Percentiles rank a stretch among this genome's conserved stretches.
Evolutionary conservation across 2,797 vertebrate genomes (phyloP).

Genomic region (Carduelis carduelis): DNA sequence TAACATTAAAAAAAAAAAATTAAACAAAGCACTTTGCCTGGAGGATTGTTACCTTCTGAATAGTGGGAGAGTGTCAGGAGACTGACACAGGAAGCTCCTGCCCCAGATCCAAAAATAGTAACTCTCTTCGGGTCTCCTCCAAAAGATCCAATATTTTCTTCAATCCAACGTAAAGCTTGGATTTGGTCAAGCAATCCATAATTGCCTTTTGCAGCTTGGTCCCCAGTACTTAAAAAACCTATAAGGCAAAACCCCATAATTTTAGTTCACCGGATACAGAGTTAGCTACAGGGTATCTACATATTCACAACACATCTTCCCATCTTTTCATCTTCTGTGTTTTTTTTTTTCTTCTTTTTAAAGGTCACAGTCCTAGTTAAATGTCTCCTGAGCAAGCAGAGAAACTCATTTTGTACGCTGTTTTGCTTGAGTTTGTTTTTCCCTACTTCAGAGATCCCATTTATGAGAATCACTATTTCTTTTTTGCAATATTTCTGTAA

Average conservation of each 20-base stretch:
- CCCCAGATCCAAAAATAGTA: constrained; percentile 95
- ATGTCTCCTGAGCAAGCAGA: not conserved
- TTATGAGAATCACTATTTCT: not conserved
- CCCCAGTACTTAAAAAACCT: constrained; percentile 97
- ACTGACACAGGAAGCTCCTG: constrained; percentile 94
- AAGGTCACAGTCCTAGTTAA: constrained; percentile 3
- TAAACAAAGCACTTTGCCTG: not conserved
- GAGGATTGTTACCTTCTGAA: constrained; percentile 85
- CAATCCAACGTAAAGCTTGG: constrained; percentile 95
- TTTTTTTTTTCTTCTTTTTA: not conserved
- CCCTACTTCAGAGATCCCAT: not conserved
- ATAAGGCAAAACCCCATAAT: not conserved
- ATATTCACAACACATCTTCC: not conserved
- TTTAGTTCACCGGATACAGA: constrained; percentile 23
- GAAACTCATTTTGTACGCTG: not conserved
- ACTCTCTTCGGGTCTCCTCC: constrained; percentile 95
- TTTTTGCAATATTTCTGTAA: not conserved
- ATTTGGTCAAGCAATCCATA: constrained; percentile 97
- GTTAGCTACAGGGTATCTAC: constrained; percentile 9
- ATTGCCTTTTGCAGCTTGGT: constrained; percentile 97
- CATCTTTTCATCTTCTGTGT: not conserved
- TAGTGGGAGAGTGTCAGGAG: constrained; percentile 96
- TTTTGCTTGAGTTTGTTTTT: not conserved
- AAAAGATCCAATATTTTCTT: constrained; percentile 94
- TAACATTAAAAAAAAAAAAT: not conserved